Base-by-base conservation (phyloP, 1,140 invertebrate species). In the Popillia japonica region DNA sequence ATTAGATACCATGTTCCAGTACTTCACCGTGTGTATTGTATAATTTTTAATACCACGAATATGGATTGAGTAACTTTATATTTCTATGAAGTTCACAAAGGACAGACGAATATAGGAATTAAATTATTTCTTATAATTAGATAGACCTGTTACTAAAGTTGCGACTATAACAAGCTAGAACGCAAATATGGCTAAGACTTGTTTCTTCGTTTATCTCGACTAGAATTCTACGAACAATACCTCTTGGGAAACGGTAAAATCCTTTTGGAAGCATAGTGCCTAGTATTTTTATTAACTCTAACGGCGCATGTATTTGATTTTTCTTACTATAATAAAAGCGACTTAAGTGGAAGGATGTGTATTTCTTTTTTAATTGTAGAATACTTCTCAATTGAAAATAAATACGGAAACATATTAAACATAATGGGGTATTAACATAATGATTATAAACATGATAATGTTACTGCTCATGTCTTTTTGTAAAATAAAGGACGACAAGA, bases 71-170 rank as follows among this genome's bases (percentile, higher is more conserved):
- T 68, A 23, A 68, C 61, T 68, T 68, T 64, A 23, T 64, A 22
- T 64, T 64, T 68, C 27, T 8, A 68, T 8, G 61, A 68, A 23
- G 20, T 3, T 27, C 22, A 68, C 11, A 68, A 9, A 68, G 61
- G 9, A 68, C 11, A 68, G 27, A 68, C 61, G 27, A 34, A 34
- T 68, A 34, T 68, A 68, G 61, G 22, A 68, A 68, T 68, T 68
- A 68, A 68, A 68, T 68, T 68, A 68, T 68, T 68, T 68, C 61
- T 22, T 23, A 55, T 17, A 68, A 68, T 68, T 34, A 27, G 8
- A 68, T 68, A 10, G 27, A 23, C 7, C 22, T 34, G 27, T 34
- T 34, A 34, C 20, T 11, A 8, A 4, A 10, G 1, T 14, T 34
- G 48, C 17, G n/a, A 17, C 7, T 27, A n/a, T 68, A 68, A 68